Percentiles rank a stretch among this genome's conserved stretches.
phyloP scores from a whole-genome alignment of 2,113 vertebrate genomes.

The Microcebus ravelobensis region DNA sequence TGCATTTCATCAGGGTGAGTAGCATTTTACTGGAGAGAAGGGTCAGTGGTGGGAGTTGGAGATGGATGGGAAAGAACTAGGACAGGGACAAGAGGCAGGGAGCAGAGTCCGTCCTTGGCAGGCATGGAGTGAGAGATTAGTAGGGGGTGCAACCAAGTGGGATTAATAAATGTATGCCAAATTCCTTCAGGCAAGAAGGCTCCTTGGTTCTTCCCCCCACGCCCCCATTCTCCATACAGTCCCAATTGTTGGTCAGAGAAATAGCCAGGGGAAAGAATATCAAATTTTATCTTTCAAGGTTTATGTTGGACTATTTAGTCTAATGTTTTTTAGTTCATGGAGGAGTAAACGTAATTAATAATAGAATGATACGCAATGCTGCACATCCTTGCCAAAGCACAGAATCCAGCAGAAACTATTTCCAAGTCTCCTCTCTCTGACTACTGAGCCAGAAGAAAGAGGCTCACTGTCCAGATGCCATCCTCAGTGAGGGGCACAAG shows the following conservation, averaged over 20 bases:
- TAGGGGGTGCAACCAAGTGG: conserved; percentile 20
- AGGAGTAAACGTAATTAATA: conserved; percentile 83
- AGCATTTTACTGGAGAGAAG: not conserved
- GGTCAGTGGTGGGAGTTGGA: not conserved
- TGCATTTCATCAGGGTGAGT: not conserved
- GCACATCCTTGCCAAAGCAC: conserved; percentile 72
- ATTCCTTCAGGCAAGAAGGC: conserved; percentile 22
- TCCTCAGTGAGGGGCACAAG: conserved; percentile 39
- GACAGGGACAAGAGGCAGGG: not conserved
- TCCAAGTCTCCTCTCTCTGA: conserved; percentile 49
- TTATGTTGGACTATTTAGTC: conserved; percentile 76
- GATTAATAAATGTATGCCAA: conserved; percentile 52
- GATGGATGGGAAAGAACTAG: not conserved
- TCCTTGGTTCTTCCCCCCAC: not conserved
- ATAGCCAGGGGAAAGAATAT: conserved; percentile 54
- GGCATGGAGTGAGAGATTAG: conserved; percentile 23
- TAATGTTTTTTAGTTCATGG: conserved; percentile 81
- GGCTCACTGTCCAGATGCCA: conserved; percentile 63
- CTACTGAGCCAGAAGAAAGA: conserved; percentile 49
- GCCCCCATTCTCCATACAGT: not conserved
- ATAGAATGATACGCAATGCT: conserved; percentile 73
- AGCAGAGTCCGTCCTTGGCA: conserved; percentile 36
- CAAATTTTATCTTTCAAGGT: conserved; percentile 77
- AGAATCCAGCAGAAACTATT: conserved; percentile 55
- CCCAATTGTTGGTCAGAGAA: conserved; percentile 39